phyloP scores from a whole-genome alignment of 1,140 invertebrate species.

The Nomia melanderi region DNA sequence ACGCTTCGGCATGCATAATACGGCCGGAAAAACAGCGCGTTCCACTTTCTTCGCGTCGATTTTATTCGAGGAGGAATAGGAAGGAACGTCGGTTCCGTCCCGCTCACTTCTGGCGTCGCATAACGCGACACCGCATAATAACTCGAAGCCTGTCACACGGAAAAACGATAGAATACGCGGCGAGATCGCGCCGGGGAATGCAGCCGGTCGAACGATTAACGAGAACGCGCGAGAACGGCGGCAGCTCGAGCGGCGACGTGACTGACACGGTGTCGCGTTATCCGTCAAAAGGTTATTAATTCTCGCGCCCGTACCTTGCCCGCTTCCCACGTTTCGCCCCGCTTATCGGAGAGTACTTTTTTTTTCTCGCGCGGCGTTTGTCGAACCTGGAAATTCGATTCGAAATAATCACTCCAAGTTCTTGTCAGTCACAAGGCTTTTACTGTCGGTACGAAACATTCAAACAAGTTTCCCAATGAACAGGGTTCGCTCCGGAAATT shows the following conservation, averaged over 20 bases:
- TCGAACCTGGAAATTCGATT: constrained; percentile 28
- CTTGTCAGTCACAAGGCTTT: too few relatives aligned
- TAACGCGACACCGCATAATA: constrained; percentile 19
- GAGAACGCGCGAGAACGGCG: too few relatives aligned
- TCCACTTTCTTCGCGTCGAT: neutral
- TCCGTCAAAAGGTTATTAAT: constrained; percentile 34
- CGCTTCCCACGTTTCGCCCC: constrained; percentile 19
- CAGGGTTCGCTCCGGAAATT: too few relatives aligned
- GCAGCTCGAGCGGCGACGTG: constrained; percentile 24
- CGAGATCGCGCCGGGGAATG: neutral
- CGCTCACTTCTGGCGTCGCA: neutral
- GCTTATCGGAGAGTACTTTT: constrained; percentile 11
- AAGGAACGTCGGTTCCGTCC: too few relatives aligned
- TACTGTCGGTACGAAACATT: too few relatives aligned
- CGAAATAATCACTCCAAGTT: too few relatives aligned
- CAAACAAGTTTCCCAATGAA: too few relatives aligned
- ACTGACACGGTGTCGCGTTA: constrained; percentile 34
- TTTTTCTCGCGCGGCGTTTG: constrained; percentile 17
- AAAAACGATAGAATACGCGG: neutral
- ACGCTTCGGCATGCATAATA: neutral
- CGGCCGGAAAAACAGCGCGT: neutral
- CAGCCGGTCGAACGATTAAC: constrained; percentile 35
- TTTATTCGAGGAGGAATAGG: too few relatives aligned
- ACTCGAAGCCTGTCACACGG: neutral
- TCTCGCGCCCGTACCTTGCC: neutral